Percentiles rank a stretch among this genome's conserved stretches.
Evolutionary conservation across 2,113 vertebrate genomes (phyloP).

Genomic region (Phoxinus phoxinus): DNA sequence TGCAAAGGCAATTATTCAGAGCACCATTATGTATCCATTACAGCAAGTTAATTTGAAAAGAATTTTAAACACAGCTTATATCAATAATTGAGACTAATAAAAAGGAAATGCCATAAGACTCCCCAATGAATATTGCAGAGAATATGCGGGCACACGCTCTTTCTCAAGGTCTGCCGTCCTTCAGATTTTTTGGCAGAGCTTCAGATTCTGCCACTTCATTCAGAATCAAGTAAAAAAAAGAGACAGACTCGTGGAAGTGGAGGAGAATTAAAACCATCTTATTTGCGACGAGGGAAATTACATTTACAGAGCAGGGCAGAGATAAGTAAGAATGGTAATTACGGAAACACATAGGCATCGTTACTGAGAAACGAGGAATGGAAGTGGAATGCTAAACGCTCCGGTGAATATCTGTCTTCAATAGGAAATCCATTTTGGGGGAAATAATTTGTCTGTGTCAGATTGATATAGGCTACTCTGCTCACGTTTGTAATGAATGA

Average conservation of each 20-base stretch:
- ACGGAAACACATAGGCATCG: conserved; percentile 4
- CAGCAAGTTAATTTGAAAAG: conserved; percentile 46
- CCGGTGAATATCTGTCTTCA: conserved; percentile 23
- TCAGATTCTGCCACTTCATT: conserved; percentile 33
- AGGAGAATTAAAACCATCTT: conserved; percentile 31
- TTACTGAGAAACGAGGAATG: conserved; percentile 19
- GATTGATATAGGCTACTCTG: too few species aligned
- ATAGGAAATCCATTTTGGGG: not conserved
- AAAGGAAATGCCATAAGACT: conserved; percentile 36
- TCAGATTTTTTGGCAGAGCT: conserved; percentile 23
- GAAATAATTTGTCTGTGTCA: conserved; percentile 7
- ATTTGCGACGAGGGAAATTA: conserved; percentile 40
- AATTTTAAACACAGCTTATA: conserved; percentile 52
- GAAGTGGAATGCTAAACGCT: conserved; percentile 32
- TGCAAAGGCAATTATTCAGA: conserved; percentile 30
- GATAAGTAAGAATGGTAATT: conserved; percentile 35
- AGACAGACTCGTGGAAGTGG: not conserved
- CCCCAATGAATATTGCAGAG: conserved; percentile 29
- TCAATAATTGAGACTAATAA: conserved; percentile 55
- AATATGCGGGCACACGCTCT: conserved; percentile 21
- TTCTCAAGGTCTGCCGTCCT: conserved; percentile 26
- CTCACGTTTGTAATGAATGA: not conserved
- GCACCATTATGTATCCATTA: conserved; percentile 47
- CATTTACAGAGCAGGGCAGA: conserved; percentile 31
- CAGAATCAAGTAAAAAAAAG: conserved; percentile 8